Conservation (phyloP, 2,888 invertebrate species). For the Hemistola chrysoprasaria region DNA sequence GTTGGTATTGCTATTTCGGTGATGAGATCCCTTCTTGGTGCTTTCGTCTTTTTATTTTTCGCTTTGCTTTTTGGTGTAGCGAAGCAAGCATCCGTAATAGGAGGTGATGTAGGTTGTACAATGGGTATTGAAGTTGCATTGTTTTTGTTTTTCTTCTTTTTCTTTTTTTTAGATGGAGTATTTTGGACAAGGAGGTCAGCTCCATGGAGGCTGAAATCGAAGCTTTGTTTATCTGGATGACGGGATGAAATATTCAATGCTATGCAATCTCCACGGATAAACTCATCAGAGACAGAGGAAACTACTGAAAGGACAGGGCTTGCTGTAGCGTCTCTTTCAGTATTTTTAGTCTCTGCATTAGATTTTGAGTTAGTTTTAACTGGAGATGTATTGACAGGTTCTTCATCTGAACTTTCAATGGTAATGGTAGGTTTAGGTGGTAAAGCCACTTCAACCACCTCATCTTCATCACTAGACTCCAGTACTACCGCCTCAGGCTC, state of each 20-base stretch:
- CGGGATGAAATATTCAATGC: constrained; percentile 74
- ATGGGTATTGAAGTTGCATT: constrained; percentile 53
- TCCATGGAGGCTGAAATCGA: constrained; percentile 76
- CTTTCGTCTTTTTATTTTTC: constrained; percentile 70
- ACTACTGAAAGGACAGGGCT: constrained; percentile 76
- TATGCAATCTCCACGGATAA: constrained; percentile 73
- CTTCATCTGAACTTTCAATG: constrained; percentile 76
- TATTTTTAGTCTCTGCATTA: constrained; percentile 36
- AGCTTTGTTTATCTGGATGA: constrained; percentile 58
- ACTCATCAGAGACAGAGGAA: constrained; percentile 76
- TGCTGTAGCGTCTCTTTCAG: constrained; percentile 54
- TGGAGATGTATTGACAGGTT: constrained; percentile 42
- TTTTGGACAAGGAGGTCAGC: constrained; percentile 62
- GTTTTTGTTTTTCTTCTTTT: constrained; percentile 66
- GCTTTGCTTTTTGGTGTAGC: constrained; percentile 75
- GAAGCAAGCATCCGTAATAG: constrained; percentile 55
- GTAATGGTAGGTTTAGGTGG: constrained; percentile 74
- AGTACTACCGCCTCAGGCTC: constrained; percentile 50
- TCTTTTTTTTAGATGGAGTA: constrained; percentile 66
- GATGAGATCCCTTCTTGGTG: constrained; percentile 61
- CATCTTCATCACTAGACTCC: constrained; percentile 74
- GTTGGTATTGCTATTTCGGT: constrained; percentile 61
- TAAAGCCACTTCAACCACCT: constrained; percentile 71
- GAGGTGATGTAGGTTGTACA: constrained; percentile 28
- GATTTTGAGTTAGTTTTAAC: constrained; percentile 31